These are phyloP conservation scores for Guaruba guarouba DNA, from an alignment of 2,113 vertebrate species.

Conservation along the genomic window DNA sequence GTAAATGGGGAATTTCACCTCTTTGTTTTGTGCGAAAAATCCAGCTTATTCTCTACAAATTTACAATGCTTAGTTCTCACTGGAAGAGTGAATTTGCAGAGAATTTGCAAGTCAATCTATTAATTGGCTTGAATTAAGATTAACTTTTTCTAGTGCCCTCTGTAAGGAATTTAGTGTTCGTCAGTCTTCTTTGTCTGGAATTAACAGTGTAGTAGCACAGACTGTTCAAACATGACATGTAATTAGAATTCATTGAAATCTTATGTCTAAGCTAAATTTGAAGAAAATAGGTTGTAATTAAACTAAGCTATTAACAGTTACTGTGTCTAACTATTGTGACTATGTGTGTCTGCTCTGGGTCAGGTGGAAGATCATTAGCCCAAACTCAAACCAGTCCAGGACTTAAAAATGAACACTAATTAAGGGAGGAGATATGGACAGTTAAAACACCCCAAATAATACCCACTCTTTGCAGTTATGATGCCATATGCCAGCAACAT, in stretches of 20 bases:
- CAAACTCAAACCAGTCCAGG: neutral
- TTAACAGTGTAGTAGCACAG: constrained; percentile 20
- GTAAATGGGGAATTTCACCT: neutral
- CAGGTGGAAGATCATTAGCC: neutral
- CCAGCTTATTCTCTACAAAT: neutral
- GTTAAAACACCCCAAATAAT: neutral
- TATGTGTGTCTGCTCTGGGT: neutral
- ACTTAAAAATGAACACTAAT: neutral
- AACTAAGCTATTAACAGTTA: constrained; percentile 49
- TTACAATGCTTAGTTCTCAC: neutral
- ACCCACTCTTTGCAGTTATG: neutral
- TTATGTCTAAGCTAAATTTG: constrained; percentile 36
- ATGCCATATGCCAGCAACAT: neutral
- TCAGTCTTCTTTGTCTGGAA: constrained; percentile 43
- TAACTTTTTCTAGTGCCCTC: neutral
- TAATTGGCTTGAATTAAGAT: constrained; percentile 45
- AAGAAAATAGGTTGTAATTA: constrained; percentile 53
- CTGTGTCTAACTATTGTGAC: constrained; percentile 47
- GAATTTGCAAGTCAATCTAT: constrained; percentile 36
- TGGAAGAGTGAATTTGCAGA: neutral
- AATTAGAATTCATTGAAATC: constrained; percentile 51
- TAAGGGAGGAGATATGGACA: neutral
- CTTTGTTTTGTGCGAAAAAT: neutral
- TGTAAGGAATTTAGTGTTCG: constrained; percentile 19
- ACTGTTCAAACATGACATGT: neutral